These are phyloP conservation scores for Cheilosia soror DNA, from an alignment of 2,888 invertebrate genomes.

Conservation along the genomic window DNA sequence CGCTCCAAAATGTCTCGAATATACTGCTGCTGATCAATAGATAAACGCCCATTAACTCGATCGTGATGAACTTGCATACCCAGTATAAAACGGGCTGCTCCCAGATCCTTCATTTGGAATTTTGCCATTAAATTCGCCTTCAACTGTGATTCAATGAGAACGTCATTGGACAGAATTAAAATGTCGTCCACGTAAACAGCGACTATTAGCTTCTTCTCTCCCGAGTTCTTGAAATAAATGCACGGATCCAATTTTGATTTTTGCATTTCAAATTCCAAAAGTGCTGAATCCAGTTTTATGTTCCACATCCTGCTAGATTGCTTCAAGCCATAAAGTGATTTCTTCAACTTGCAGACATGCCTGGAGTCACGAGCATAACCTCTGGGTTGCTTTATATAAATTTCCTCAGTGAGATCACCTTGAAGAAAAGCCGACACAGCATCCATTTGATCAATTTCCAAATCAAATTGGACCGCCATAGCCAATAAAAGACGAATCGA, in stretches of 20 bases:
- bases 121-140: slow-evolving; percentile 33
- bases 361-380: not conserved
- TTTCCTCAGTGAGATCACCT: slow-evolving; percentile 16
- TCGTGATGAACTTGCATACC: slow-evolving; percentile 57
- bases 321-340: slow-evolving; percentile 56
- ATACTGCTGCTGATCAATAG: slow-evolving; percentile 45
- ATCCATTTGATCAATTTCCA: slow-evolving; percentile 40
- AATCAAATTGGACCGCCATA: slow-evolving; percentile 26
- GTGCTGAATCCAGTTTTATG: slow-evolving; percentile 22
- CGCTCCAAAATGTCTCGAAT: slow-evolving; percentile 38
- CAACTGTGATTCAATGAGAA: slow-evolving; percentile 31
- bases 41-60: slow-evolving; percentile 6
- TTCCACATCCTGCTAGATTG: slow-evolving; percentile 58
- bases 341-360: slow-evolving; percentile 4
- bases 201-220: slow-evolving; percentile 46
- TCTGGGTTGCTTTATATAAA: slow-evolving; percentile 16
- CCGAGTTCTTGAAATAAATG: slow-evolving; percentile 39
- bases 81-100: slow-evolving; percentile 27
- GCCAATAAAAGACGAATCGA: slow-evolving; percentile 25
- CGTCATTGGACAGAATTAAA: slow-evolving; percentile 40
- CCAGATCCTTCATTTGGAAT: slow-evolving; percentile 64
- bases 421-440: slow-evolving; percentile 32
- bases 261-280: slow-evolving; percentile 3
- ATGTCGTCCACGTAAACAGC: slow-evolving; percentile 69
- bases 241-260: slow-evolving; percentile 52